phyloP scores from a whole-genome alignment of 2,113 vertebrate genomes.

The Chrysemys picta region DNA sequence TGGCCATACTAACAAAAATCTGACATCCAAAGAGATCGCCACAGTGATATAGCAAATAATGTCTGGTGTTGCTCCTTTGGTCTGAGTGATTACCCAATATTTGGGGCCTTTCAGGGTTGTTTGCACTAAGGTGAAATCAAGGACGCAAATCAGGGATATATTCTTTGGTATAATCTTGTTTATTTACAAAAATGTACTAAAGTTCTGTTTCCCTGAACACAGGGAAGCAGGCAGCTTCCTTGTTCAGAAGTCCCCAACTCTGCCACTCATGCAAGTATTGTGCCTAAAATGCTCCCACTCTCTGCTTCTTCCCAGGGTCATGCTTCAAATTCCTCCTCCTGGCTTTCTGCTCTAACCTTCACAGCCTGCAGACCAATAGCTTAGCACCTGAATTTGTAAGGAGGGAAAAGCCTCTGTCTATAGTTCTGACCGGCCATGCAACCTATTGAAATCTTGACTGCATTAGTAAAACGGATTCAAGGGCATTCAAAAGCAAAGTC shows the following conservation, averaged over 20 bases:
- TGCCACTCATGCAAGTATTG: neutral
- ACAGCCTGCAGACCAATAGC: neutral
- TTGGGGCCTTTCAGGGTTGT: neutral
- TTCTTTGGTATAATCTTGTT: neutral
- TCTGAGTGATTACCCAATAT: neutral
- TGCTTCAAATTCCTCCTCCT: neutral
- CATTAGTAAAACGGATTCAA: neutral
- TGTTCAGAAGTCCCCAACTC: neutral
- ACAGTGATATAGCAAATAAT: neutral
- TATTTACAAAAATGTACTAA: conserved; percentile 37
- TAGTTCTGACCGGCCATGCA: neutral
- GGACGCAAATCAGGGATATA: neutral
- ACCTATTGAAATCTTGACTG: neutral
- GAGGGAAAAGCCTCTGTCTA: neutral
- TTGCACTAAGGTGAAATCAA: neutral
- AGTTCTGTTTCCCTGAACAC: conserved; percentile 23
- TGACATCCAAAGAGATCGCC: neutral
- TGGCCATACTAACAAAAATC: neutral
- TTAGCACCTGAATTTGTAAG: neutral
- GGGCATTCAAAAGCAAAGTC: neutral
- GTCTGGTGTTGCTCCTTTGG: neutral
- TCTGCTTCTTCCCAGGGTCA: neutral
- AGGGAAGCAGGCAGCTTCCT: conserved; percentile 30
- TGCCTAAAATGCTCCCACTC: neutral
- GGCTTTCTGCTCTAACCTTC: no score